Evolutionary conservation across 2,888 invertebrate genomes (phyloP).

Genomic region (Alsophila aescularia): DNA sequence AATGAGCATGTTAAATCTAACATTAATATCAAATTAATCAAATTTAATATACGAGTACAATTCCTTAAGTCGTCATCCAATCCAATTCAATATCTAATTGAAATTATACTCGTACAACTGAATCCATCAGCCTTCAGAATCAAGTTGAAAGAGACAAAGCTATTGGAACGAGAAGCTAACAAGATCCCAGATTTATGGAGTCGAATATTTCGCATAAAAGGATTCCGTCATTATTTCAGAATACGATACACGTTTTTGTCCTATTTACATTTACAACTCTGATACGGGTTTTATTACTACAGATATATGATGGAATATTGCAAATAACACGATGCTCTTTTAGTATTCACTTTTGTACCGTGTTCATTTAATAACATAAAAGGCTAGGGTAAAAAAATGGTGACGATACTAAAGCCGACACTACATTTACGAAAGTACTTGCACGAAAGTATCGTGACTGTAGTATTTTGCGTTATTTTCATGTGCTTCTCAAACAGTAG

Average conservation of each 20-base stretch:
- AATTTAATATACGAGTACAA: no score
- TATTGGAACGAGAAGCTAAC: conserved; percentile 23
- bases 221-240: conserved; percentile 40
- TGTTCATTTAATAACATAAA: no score
- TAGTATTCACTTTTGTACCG: no score
- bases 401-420: no score
- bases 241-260: conserved; percentile 38
- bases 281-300: conserved; percentile 7
- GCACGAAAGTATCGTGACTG: no score
- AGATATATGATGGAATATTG: neutral
- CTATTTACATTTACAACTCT: conserved; percentile 10
- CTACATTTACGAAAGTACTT: no score
- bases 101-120: neutral
- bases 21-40: no score
- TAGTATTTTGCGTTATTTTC: no score
- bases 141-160: conserved; percentile 9
- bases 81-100: neutral
- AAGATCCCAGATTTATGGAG: conserved; percentile 41
- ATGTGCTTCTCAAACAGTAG: no score
- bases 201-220: conserved; percentile 38
- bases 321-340: no score
- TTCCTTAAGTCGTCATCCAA: neutral
- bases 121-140: neutral
- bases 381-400: no score
- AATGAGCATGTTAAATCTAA: no score